Conservation (phyloP, 2,113 vertebrate species). For the Laterallus jamaicensis region DNA sequence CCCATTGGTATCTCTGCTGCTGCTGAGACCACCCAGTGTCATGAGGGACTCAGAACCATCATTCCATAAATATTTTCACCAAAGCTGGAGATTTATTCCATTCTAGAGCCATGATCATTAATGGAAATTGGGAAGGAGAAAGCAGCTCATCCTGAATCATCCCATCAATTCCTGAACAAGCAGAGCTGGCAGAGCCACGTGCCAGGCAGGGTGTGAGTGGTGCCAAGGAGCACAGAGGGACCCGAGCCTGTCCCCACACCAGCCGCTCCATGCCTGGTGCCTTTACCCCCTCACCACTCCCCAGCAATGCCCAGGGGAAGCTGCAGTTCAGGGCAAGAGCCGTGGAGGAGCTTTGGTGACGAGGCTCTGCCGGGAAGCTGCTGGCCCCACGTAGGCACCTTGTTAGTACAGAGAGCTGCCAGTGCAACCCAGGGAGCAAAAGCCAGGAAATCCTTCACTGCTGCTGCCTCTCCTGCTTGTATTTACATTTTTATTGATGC, state of each 20-base stretch:
- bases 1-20: background rate
- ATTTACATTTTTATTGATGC: constrained; percentile 38
- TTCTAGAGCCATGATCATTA: background rate
- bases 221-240: rapidly evolving
- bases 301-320: background rate
- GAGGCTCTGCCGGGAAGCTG: background rate
- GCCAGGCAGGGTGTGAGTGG: rapidly evolving
- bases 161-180: background rate
- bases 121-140: background rate
- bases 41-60: background rate
- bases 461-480: background rate
- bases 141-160: background rate
- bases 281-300: background rate
- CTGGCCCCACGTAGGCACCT: rapidly evolving
- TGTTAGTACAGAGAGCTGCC: background rate
- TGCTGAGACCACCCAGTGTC: background rate
- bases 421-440: background rate
- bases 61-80: background rate
- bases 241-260: rapidly evolving
- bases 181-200: background rate
- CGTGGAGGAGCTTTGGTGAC: background rate
- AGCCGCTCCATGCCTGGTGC: rapidly evolving
- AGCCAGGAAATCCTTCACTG: background rate
- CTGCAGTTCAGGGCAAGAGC: background rate
- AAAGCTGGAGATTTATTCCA: background rate